Percentiles rank a stretch among this genome's conserved stretches.
Evolutionary conservation across 2,797 vertebrate species (phyloP).

Genomic region (Falco columbarius): DNA sequence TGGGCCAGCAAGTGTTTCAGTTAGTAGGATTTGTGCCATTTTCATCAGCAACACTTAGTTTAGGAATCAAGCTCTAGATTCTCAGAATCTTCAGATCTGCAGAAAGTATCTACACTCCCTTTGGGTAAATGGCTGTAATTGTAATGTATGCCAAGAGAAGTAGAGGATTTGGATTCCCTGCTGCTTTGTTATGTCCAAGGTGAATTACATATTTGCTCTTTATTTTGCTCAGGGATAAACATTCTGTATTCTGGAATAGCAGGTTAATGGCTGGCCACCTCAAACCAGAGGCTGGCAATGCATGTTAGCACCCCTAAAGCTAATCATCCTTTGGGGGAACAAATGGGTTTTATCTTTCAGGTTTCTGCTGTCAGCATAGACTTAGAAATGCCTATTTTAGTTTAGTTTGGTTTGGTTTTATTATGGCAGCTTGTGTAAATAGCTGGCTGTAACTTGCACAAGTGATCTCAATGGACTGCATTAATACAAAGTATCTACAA

Average conservation of each 20-base stretch:
- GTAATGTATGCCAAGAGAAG: not conserved
- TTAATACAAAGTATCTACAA: not conserved
- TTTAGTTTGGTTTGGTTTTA: conserved; percentile 1
- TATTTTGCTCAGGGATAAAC: not conserved
- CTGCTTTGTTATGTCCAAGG: not conserved
- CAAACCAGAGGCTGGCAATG: not conserved
- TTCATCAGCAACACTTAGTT: not conserved
- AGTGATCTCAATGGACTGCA: not conserved
- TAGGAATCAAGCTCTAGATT: not conserved
- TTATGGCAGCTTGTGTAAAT: not conserved
- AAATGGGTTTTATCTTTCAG: not conserved
- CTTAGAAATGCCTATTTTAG: conserved; percentile 37
- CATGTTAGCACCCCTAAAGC: not conserved
- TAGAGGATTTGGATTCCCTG: not conserved
- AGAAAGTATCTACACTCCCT: too few species aligned
- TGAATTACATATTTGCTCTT: not conserved
- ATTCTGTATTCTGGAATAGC: not conserved
- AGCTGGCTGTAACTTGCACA: conserved; percentile 3
- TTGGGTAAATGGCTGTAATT: not conserved
- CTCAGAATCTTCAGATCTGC: not conserved
- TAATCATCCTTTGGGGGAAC: not conserved
- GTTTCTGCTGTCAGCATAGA: not conserved
- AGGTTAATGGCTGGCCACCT: not conserved
- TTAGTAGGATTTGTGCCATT: not conserved
- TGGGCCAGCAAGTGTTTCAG: not conserved